Percentiles rank a stretch among this genome's conserved stretches.
phyloP scores from a whole-genome alignment of 2,797 vertebrate species.

The Anabas testudineus region DNA sequence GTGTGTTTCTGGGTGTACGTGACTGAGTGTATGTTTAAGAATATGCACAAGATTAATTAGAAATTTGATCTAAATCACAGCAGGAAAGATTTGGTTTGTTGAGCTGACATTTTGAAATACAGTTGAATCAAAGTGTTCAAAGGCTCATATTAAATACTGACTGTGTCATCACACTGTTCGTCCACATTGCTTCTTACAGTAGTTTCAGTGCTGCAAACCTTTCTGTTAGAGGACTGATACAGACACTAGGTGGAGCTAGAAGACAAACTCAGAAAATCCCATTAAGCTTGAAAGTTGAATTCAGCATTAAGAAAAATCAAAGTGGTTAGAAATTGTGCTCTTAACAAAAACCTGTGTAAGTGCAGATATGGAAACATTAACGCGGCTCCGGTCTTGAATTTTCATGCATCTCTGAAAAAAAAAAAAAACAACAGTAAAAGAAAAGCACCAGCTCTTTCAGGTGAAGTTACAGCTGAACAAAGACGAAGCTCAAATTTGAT shows the following conservation, averaged over 20 bases:
- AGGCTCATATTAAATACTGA: too few species aligned
- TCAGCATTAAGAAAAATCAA: not conserved
- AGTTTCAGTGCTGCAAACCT: too few species aligned
- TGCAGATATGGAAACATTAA: not conserved
- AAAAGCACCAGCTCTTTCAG: not conserved
- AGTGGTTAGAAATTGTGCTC: not conserved
- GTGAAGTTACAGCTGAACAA: not conserved
- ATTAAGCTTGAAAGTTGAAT: not conserved
- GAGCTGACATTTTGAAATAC: not conserved
- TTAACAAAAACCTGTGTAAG: not conserved
- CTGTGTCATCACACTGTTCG: too few species aligned
- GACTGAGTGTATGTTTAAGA: not conserved
- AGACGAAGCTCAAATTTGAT: not conserved
- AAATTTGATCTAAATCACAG: not conserved
- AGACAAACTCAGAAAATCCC: not conserved
- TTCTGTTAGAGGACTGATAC: too few species aligned
- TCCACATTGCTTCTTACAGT: too few species aligned
- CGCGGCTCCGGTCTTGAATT: not conserved
- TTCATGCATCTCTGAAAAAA: not conserved
- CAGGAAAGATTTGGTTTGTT: not conserved
- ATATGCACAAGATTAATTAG: not conserved
- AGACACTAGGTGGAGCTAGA: conserved; percentile 46
- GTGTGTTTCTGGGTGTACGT: conserved; percentile 5
- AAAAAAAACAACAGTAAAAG: too few species aligned
- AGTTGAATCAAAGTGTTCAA: not conserved